These are phyloP conservation scores for Zosterops japonicus DNA, from an alignment of 2,113 vertebrate species.

Conservation along the genomic window DNA sequence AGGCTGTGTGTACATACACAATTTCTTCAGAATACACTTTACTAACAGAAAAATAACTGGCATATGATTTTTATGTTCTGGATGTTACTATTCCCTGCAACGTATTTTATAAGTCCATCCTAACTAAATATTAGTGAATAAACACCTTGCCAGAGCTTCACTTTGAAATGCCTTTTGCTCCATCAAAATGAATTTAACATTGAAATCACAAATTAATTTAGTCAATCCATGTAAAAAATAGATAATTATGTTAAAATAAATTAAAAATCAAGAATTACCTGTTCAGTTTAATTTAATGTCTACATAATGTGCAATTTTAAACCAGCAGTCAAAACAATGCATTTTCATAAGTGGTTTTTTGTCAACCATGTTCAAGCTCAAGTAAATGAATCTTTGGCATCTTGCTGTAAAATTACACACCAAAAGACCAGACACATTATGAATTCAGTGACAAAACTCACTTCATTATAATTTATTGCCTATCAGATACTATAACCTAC, in stretches of 20 bases:
- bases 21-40: not conserved
- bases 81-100: not conserved
- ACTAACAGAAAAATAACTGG: not conserved
- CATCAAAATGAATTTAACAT: not conserved
- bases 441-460: slow-evolving; percentile 4
- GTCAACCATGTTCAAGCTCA: not conserved
- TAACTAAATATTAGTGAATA: not conserved
- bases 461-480: not conserved
- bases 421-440: not conserved
- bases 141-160: not conserved
- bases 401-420: not conserved
- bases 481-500: slow-evolving; percentile 1
- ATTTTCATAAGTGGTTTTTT: not conserved
- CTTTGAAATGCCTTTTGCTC: not conserved
- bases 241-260: not conserved
- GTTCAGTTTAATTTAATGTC: not conserved
- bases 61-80: not conserved
- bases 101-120: not conserved
- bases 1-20: not conserved
- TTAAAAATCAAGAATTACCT: not conserved
- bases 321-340: not conserved
- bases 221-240: not conserved
- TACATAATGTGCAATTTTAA: not conserved
- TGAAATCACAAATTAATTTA: not conserved
- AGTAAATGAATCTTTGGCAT: not conserved